Percentiles rank a stretch among this genome's conserved stretches.
Evolutionary conservation across 2,888 invertebrate genomes (phyloP).

Genomic region (Andrena haemorrhoa): DNA sequence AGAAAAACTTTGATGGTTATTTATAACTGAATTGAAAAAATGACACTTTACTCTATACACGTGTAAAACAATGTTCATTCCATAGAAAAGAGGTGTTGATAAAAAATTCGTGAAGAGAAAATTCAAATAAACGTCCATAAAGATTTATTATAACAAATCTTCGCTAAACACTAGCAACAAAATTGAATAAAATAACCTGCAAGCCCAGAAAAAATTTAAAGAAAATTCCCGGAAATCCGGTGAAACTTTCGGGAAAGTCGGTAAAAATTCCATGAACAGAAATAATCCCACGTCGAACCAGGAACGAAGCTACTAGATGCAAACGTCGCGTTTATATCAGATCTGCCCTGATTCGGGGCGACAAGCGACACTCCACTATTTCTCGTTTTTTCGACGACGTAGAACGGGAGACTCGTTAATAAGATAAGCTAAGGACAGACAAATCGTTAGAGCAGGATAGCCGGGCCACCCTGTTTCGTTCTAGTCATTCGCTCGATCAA

Average conservation of each 20-base stretch:
- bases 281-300: neutral
- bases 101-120: too few species aligned
- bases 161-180: neutral
- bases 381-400: conserved; percentile 1
- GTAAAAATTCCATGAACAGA: neutral
- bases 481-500: conserved; percentile 69
- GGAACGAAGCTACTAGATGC: neutral
- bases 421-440: conserved; percentile 69
- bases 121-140: too few species aligned
- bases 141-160: too few species aligned
- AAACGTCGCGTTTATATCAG: neutral
- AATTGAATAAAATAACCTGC: neutral
- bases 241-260: neutral
- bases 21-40: too few species aligned
- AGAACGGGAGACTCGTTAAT: conserved; percentile 58
- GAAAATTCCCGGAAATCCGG: neutral
- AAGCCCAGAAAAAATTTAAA: neutral
- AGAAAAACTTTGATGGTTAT: too few species aligned
- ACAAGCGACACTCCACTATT: neutral
- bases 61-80: too few species aligned
- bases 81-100: too few species aligned
- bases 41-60: too few species aligned
- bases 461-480: conserved; percentile 68
- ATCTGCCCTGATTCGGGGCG: neutral
- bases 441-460: conserved; percentile 67